phyloP scores from a whole-genome alignment of 1,140 invertebrate genomes.

The Leptinotarsa undecemlineata region DNA sequence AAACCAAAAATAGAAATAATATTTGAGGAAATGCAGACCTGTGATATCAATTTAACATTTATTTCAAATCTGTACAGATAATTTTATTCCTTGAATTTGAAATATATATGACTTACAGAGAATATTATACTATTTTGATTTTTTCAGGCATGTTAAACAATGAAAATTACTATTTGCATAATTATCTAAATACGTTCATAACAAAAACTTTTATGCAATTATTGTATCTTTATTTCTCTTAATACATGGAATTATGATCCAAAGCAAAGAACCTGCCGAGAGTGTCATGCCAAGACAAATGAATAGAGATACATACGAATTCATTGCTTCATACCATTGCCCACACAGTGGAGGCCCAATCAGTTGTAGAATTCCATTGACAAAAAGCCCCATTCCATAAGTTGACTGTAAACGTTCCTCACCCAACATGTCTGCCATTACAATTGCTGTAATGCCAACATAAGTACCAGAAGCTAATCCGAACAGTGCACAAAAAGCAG shows the following conservation, averaged over 20 bases:
- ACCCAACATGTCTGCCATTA: conserved; percentile 84
- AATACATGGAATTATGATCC: conserved; percentile 75
- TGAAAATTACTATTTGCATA: no score
- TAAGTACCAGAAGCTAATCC: conserved; percentile 84
- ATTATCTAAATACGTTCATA: no score
- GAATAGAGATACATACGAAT: conserved; percentile 72
- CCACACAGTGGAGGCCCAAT: conserved; percentile 80
- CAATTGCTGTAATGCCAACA: conserved; percentile 80
- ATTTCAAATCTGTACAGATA: no score
- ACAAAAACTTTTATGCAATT: no score
- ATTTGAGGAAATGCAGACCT: no score
- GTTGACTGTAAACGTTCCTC: conserved; percentile 80
- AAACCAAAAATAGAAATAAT: no score
- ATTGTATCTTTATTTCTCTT: conserved; percentile 47
- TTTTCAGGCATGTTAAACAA: no score
- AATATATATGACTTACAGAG: no score
- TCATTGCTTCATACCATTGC: conserved; percentile 64
- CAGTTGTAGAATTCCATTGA: conserved; percentile 79
- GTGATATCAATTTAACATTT: no score
- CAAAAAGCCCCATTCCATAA: conserved; percentile 81
- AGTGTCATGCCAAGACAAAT: conserved; percentile 72
- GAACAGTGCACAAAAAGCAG: conserved; percentile 73
- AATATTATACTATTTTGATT: no score
- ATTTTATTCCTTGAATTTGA: no score
- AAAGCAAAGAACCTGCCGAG: conserved; percentile 72